Base-by-base conservation (phyloP, 2,113 vertebrate genomes). In the Misgurnus anguillicaudatus region DNA sequence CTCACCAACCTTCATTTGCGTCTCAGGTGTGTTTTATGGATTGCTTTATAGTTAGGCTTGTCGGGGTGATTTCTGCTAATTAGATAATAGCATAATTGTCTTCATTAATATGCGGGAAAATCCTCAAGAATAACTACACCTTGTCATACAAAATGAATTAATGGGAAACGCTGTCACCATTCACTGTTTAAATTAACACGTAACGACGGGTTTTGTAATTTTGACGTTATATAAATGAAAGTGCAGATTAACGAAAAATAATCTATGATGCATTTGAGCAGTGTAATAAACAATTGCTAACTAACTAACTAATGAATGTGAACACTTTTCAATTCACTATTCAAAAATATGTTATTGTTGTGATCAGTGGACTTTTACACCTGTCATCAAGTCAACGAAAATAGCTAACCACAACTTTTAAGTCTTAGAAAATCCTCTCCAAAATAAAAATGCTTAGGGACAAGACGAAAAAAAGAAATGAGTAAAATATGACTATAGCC, bases 71-170 rank as follows among this genome's bases (percentile, higher is more conserved):
- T 58, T 16, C 38, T 42, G 53, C 53, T 38, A 60, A 60, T 73
- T 73, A 73, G 70, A 6, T 42, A 73, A 42, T 14, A 3, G 38
- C 70, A 9, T 41, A 73, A 73, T 58, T 73, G 38, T 13, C 13
- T 60, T 73, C 38, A 73, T 73, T 73, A 42, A 73, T 42, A 6
- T 57, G 19, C 7, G 47, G 51, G 41, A 72, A 57, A 39, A 19
- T 70, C 21, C 24, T 58, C 53, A 57, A 58, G 6, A 73, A 73
- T 53, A 70, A n/a, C 47, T 69, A 53, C 2, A 5, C 38, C 36
- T 73, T 42, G 53, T 60, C 51, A 1, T 19, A 13, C n/a, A 60
- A 73, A 73, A 73, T 73, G 21, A 73, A 60, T 73, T 19, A 73
- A 21, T 6, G 69, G 14, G 38, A 39, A 41, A 21, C 38, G n/a